A percentile compares a stretch with the other conserved stretches of the same genome.
These are phyloP conservation scores for Megalonaias nervosa DNA, from an alignment of 1,140 invertebrate genomes.

Conservation along the genomic window DNA sequence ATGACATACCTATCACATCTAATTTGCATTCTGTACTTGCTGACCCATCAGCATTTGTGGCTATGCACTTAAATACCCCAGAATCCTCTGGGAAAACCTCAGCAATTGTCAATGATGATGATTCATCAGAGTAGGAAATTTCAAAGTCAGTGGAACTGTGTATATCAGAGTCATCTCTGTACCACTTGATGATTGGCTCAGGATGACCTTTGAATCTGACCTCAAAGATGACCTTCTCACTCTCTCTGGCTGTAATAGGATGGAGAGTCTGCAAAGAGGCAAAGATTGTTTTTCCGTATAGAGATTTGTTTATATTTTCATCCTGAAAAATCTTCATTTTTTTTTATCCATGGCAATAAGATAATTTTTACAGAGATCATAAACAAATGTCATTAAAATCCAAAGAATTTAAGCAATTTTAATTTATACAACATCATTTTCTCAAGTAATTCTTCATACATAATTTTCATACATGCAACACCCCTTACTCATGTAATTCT, in stretches of 20 bases:
- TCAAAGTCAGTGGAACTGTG: slow-evolving; percentile 63
- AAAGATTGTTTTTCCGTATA: no score
- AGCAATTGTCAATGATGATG: slow-evolving; percentile 85
- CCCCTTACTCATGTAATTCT: no score
- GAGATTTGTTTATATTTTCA: no score
- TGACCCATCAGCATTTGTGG: slow-evolving; percentile 90
- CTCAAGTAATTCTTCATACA: no score
- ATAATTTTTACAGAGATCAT: no score
- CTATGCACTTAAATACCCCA: slow-evolving; percentile 94
- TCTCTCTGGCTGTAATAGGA: slow-evolving; percentile 78
- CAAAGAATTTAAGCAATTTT: no score
- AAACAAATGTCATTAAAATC: no score
- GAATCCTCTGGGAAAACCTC: slow-evolving; percentile 96
- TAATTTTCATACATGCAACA: no score
- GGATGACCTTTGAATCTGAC: slow-evolving; percentile 83
- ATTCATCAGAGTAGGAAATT: slow-evolving; percentile 59
- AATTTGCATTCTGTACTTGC: slow-evolving; percentile 72
- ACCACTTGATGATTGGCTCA: slow-evolving; percentile 82
- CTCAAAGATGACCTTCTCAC: slow-evolving; percentile 80
- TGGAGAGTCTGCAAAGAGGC: no score
- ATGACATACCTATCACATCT: slow-evolving; percentile 61
- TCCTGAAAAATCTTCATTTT: no score
- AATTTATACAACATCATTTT: no score
- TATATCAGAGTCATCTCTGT: slow-evolving; percentile 77
- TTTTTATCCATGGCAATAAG: no score